Evolutionary conservation across 2,113 vertebrate species (phyloP), one percentile per base, ranked within the genome.

Genomic region (Oenanthe melanoleuca): DNA sequence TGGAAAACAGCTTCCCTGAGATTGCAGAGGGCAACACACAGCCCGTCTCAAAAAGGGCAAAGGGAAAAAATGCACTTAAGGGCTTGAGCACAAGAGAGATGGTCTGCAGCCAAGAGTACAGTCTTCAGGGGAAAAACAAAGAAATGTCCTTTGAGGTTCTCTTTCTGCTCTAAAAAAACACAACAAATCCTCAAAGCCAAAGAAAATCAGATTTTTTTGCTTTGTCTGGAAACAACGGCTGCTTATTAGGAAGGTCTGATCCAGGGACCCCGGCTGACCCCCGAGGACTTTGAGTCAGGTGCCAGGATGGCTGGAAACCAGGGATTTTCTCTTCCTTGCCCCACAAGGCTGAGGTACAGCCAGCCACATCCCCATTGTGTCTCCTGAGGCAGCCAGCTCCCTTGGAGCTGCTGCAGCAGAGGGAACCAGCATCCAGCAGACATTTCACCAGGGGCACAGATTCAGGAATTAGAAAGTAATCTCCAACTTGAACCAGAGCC

Each of bases 401-500:
- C 47, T 60, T 5, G 2, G 57, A 92, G 91, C 80, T 93, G 89
- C 91, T 79, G 91, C 5, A 1, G 78, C 72, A 94, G 86, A 80
- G 69, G 69, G 64, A 94, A 72, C 13, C 34, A 6, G 87, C 77
- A 92, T 88, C 88, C 90, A 94, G 92, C 90, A 95, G 93, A 93
- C 90, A 8, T 96, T 96, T 86, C 82, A 91, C 92, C 53, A 0
- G 90, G 92, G 95, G 95, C 96, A 94, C 75, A 24, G 82, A 92
- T 91, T 96, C 91, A 95, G 83, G 93, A 96, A 97, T 96, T 94
- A 94, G 59, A 90, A 91, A 93, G 66, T 93, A 90, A 97, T 97
- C 95, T 96, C 95, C 19, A n/a, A 45, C 64, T 95, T 95, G 97
- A 96, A 96, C 81, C 74, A 73, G 67, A 91, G 94, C 95, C 97